Percentiles rank a stretch among this genome's conserved stretches.
Conservation (phyloP, 2,797 vertebrate genomes). For the Knipowitschia caucasica region DNA sequence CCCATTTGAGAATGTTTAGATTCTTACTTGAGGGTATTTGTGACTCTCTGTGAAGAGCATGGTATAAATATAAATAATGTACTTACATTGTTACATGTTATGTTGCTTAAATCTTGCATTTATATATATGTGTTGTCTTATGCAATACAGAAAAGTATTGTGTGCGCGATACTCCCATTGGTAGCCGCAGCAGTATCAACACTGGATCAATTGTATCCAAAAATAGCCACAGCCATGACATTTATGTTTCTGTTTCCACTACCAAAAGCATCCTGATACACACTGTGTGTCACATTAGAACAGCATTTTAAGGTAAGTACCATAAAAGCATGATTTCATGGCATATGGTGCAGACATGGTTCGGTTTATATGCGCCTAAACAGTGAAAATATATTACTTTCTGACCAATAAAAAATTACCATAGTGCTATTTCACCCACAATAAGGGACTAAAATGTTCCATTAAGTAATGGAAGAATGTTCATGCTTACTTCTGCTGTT, state of each 20-base stretch:
- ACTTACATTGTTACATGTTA: too few relatives aligned
- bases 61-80: too few relatives aligned
- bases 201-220: neutral
- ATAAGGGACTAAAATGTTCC: too few relatives aligned
- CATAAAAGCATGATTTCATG: neutral
- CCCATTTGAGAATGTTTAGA: too few relatives aligned
- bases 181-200: neutral
- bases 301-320: neutral
- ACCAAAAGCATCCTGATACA: neutral
- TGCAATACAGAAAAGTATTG: neutral
- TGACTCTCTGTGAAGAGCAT: too few relatives aligned
- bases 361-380: neutral
- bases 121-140: too few relatives aligned
- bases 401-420: neutral
- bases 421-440: too few relatives aligned
- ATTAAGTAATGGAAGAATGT: neutral
- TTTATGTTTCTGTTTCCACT: neutral
- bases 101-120: too few relatives aligned
- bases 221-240: neutral
- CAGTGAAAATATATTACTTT: neutral
- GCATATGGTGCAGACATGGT: neutral
- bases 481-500: conserved; percentile 73
- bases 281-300: neutral
- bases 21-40: too few relatives aligned
- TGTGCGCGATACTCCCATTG: conserved; percentile 1